Base-by-base conservation (phyloP, 2,797 vertebrate genomes). In the Fringilla coelebs region DNA sequence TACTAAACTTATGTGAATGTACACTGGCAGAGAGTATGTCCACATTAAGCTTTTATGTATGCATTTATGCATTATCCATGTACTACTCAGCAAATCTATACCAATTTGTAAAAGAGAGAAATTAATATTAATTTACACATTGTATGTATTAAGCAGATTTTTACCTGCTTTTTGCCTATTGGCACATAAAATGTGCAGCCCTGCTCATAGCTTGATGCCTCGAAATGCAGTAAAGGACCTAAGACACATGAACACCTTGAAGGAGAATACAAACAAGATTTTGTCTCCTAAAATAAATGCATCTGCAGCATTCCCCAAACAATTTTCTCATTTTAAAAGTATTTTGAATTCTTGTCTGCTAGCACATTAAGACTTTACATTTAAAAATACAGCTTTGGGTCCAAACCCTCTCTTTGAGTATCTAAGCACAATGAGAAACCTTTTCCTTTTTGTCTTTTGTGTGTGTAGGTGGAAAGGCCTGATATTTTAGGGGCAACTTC, bases 81-180 rank as follows among this genome's bases (percentile, higher is more conserved):
- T 85, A 93, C 85, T 90, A 95, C 89, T 97, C 96, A 97, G 97
- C 94, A 97, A 96, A 98, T 96, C 94, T 94, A n/a, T 94, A 95
- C 63, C 92, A 95, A 97, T 96, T 96, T 96, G 61, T 66, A 94
- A 90, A 72, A 88, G 55, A 79, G 17, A 96, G 49, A 92, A 95
- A 97, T 96, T 93, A 95, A 95, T 97, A 97, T 95, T 95, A 94
- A 97, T 95, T 92, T 63, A 94, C 77, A 86, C 40, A 63, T 58
- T 71, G 82, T 81, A 90, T 71, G 90, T 91, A 68, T 96, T 94
- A 97, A 90, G 54, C 62, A 84, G 90, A 90, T 77, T 89, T 65
- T 86, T 51, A 95, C 62, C 31, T 34, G 61, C 55, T 95, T 96
- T 90, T 83, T 91, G 61, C 86, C 88, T 94, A 41, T 70, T 81